phyloP scores from a whole-genome alignment of 2,888 invertebrate genomes.

The Phorcus lineatus region DNA sequence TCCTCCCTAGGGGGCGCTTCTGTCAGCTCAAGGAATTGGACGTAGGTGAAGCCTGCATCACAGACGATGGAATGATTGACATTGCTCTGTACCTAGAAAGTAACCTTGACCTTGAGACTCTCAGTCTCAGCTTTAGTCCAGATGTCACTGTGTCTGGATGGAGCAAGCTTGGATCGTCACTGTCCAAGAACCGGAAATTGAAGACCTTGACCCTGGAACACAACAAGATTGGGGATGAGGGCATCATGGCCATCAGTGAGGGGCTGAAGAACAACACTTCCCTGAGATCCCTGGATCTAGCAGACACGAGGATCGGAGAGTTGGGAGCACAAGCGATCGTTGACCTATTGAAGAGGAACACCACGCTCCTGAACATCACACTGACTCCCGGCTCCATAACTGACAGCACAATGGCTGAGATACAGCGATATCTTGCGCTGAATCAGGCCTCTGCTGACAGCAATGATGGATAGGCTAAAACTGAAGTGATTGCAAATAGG shows the following conservation, averaged over 20 bases:
- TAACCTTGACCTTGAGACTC: constrained; percentile 52
- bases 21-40: constrained; percentile 60
- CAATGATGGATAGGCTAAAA: no score
- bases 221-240: constrained; percentile 64
- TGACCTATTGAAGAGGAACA: constrained; percentile 62
- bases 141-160: constrained; percentile 52
- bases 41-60: constrained; percentile 58
- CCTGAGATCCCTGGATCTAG: constrained; percentile 60
- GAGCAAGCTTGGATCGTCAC: constrained; percentile 58
- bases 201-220: constrained; percentile 63
- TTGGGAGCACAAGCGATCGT: constrained; percentile 55
- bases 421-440: constrained; percentile 56
- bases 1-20: not conserved
- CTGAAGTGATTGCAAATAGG: constrained; percentile 20
- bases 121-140: constrained; percentile 62
- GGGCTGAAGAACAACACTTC: constrained; percentile 61
- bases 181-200: constrained; percentile 55
- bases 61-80: constrained; percentile 54
- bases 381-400: constrained; percentile 58
- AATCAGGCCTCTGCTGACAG: constrained; percentile 45
- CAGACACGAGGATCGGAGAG: constrained; percentile 61
- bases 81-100: constrained; percentile 55
- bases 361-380: constrained; percentile 61
- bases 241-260: constrained; percentile 51
- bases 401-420: constrained; percentile 48